Evolutionary conservation across 2,113 vertebrate genomes (phyloP).

Genomic region (Malaclemys terrapin): DNA sequence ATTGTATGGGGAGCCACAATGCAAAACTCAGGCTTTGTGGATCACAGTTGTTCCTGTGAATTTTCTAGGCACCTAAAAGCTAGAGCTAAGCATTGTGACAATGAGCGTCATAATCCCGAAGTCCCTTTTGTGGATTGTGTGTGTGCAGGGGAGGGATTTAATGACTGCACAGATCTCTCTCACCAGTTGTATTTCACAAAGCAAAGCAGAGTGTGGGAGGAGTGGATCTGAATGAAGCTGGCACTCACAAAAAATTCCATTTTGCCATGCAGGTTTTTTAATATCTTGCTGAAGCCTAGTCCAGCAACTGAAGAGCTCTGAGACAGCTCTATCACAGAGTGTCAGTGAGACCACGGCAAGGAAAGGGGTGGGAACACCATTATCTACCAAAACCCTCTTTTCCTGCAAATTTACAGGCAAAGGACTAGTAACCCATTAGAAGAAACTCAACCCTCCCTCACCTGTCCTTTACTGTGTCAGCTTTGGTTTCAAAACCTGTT

Average conservation of each 20-base stretch:
- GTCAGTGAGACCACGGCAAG: not conserved
- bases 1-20: not conserved
- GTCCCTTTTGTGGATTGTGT: not conserved
- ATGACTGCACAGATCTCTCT: not conserved
- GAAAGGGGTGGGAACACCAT: not conserved
- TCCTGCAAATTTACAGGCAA: not conserved
- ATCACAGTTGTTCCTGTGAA: not conserved
- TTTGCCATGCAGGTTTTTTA: not conserved
- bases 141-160: not conserved
- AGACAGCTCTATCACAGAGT: not conserved
- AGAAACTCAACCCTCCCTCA: not conserved
- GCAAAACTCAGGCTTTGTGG: not conserved
- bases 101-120: not conserved
- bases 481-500: not conserved
- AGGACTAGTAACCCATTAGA: not conserved
- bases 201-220: not conserved
- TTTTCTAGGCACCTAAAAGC: not conserved
- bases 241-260: not conserved
- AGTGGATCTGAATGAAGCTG: not conserved
- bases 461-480: not conserved
- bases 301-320: not conserved
- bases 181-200: not conserved
- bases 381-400: not conserved
- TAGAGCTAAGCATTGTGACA: not conserved
- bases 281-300: not conserved